A percentile compares a stretch with the other conserved stretches of the same genome.
Conservation (phyloP, 1,140 invertebrate genomes). For the Amphibalanus amphitrite region DNA sequence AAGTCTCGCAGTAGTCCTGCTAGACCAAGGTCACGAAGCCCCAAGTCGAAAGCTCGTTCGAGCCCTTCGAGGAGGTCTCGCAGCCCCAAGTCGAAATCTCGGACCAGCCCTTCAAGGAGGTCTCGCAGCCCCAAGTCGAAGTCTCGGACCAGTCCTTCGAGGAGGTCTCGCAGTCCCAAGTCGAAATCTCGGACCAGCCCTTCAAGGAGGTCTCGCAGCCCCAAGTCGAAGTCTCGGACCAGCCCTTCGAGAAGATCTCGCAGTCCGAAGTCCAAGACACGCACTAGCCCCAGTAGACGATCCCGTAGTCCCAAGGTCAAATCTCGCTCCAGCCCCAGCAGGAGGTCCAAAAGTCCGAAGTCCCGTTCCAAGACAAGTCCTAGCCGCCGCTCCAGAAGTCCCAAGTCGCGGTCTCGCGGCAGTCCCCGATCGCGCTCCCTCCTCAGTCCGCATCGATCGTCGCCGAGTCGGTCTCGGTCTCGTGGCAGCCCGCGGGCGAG, state of each 20-base stretch:
- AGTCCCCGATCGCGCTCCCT: no score
- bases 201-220: conserved; percentile 1
- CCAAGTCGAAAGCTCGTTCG: no score
- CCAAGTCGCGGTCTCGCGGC: no score
- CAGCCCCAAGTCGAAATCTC: conserved; percentile 6
- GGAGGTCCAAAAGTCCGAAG: neutral
- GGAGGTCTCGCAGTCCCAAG: conserved; percentile 6
- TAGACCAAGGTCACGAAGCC: no score
- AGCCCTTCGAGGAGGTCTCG: conserved; percentile 5
- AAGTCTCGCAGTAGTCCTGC: no score
- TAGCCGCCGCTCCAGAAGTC: no score
- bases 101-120: conserved; percentile 6
- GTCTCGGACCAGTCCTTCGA: neutral
- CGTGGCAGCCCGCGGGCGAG: conserved; percentile 3
- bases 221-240: neutral
- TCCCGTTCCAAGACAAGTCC: no score
- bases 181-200: conserved; percentile 4
- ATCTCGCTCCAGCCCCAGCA: conserved; percentile 6
- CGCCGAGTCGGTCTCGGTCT: no score
- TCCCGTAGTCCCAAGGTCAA: neutral
- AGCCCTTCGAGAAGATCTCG: conserved; percentile 7
- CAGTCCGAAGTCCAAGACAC: neutral
- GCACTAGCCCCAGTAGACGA: conserved; percentile 8
- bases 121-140: conserved; percentile 10
- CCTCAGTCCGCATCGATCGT: no score